Conservation (phyloP, 1,140 invertebrate genomes). For the Calliphora vicina region DNA sequence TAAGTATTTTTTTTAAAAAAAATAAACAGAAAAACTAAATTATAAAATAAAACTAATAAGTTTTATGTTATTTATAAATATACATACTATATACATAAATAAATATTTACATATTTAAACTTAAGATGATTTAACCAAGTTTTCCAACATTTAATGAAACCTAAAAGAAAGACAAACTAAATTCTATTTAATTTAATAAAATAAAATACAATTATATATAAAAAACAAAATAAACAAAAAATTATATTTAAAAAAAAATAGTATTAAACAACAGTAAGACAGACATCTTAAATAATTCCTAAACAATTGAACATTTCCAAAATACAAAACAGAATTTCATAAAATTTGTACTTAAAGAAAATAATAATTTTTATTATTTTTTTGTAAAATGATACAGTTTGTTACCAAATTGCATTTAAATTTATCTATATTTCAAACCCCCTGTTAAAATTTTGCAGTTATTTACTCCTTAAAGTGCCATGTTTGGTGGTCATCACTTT, state of each 20-base stretch:
- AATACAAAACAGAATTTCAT: too few species aligned
- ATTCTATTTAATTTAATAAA: background rate
- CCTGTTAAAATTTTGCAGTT: background rate
- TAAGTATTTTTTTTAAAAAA: background rate
- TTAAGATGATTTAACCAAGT: slow-evolving; percentile 43
- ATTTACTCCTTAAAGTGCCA: background rate
- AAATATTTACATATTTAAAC: slow-evolving; percentile 42
- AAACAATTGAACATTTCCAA: too few species aligned
- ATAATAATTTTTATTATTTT: background rate
- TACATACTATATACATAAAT: background rate
- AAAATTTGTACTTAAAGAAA: background rate
- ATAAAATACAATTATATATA: background rate
- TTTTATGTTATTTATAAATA: too few species aligned
- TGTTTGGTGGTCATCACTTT: slow-evolving; percentile 7
- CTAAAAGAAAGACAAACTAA: background rate
- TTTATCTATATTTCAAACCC: background rate
- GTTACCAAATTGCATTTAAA: background rate
- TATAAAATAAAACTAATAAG: too few species aligned
- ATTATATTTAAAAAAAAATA: too few species aligned
- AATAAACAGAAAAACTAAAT: too few species aligned
- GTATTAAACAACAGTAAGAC: too few species aligned
- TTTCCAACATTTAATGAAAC: background rate
- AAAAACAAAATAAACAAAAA: too few species aligned
- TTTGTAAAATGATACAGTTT: background rate
- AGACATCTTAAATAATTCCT: too few species aligned